Percentiles rank a stretch among this genome's conserved stretches.
phyloP scores from a whole-genome alignment of 2,797 vertebrate genomes.

The Miichthys miiuy region DNA sequence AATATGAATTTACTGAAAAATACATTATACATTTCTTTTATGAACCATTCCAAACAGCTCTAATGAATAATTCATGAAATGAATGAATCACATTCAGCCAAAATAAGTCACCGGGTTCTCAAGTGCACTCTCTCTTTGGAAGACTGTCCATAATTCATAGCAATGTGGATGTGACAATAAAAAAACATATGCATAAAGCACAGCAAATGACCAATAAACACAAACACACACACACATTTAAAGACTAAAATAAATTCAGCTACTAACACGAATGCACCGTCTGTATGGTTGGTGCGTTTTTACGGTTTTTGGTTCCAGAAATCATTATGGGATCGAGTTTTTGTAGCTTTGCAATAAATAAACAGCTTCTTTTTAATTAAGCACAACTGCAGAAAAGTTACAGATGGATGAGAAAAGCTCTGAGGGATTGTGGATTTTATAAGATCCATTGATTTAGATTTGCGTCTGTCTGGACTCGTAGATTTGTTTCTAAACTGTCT shows the following conservation, averaged over 20 bases:
- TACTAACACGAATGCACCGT: not conserved
- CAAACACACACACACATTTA: too few species aligned
- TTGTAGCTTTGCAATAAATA: not conserved
- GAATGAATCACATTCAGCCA: not conserved
- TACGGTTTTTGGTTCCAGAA: not conserved
- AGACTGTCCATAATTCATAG: not conserved
- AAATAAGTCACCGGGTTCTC: not conserved
- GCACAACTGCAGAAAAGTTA: not conserved
- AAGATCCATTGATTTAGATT: constrained; percentile 31
- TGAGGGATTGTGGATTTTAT: not conserved
- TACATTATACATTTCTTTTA: too few species aligned
- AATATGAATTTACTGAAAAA: too few species aligned
- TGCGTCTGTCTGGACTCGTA: constrained; percentile 22
- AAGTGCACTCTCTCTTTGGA: not conserved
- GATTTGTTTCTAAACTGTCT: constrained; percentile 34
- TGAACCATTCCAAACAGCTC: not conserved
- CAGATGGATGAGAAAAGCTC: not conserved
- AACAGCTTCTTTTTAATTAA: not conserved
- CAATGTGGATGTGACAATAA: not conserved
- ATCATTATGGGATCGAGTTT: not conserved
- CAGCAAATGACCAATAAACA: not conserved
- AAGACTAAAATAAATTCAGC: too few species aligned
- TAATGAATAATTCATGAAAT: not conserved
- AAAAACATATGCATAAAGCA: not conserved
- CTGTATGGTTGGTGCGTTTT: too few species aligned